Percentiles rank a stretch among this genome's conserved stretches.
phyloP scores from a whole-genome alignment of 1,140 invertebrate genomes.

The Ceratina australensis region DNA sequence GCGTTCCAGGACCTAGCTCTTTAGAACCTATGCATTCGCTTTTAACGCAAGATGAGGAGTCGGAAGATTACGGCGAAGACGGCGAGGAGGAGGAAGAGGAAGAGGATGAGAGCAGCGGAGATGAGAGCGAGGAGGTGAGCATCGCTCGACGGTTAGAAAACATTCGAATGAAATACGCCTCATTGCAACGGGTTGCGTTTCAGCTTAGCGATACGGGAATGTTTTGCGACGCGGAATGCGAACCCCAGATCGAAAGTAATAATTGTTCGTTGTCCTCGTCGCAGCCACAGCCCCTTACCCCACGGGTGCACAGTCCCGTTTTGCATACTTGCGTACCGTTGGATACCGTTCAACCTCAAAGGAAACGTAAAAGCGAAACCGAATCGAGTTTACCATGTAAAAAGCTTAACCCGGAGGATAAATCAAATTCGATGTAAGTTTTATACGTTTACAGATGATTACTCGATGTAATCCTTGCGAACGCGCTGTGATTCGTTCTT shows the following conservation, averaged over 20 bases:
- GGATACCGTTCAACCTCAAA: constrained; percentile 71
- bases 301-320: constrained; percentile 69
- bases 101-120: constrained; percentile 69
- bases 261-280: constrained; percentile 60
- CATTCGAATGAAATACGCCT: neutral
- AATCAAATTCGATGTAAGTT: constrained; percentile 65
- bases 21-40: constrained; percentile 61
- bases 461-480: no score
- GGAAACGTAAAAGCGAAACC: constrained; percentile 76
- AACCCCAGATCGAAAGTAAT: constrained; percentile 68
- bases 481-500: neutral
- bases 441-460: no score
- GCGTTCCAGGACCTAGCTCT: constrained; percentile 71
- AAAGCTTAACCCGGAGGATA: constrained; percentile 72
- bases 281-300: constrained; percentile 60
- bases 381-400: constrained; percentile 76
- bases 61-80: constrained; percentile 73
- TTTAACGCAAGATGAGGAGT: constrained; percentile 67
- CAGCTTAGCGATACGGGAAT: constrained; percentile 74
- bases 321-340: constrained; percentile 72
- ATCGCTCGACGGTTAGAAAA: neutral
- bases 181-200: constrained; percentile 5
- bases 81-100: constrained; percentile 71
- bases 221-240: constrained; percentile 70
- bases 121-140: constrained; percentile 72